Evolutionary conservation across 2,888 invertebrate genomes (phyloP).

Genomic region (Chorisops tibialis): DNA sequence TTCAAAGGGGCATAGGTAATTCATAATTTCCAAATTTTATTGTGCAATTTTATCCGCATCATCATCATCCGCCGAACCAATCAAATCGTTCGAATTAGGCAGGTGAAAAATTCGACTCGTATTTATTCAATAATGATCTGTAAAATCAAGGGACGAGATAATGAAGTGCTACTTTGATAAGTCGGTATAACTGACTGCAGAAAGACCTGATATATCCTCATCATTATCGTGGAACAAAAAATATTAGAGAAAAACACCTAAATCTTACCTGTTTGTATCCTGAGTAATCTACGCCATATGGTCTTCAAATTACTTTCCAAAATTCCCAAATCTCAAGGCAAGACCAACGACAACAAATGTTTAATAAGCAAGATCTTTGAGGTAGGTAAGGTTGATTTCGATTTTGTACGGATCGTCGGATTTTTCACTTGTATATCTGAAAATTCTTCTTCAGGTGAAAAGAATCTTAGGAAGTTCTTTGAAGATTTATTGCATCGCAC

Average conservation of each 20-base stretch:
- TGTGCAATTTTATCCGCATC: neutral
- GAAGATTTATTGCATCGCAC: conserved; percentile 16
- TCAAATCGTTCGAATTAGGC: conserved; percentile 12
- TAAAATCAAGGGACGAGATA: neutral
- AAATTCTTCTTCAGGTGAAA: conserved; percentile 17
- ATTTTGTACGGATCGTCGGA: neutral
- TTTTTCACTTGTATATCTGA: conserved; percentile 20
- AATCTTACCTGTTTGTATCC: neutral
- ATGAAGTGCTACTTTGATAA: conserved; percentile 19
- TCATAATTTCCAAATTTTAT: too few species aligned
- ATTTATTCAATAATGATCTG: conserved; percentile 4
- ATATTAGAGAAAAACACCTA: too few species aligned
- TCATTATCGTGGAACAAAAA: too few species aligned
- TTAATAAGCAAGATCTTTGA: conserved; percentile 4
- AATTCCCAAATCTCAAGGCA: neutral
- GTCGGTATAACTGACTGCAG: conserved; percentile 9
- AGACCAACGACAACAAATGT: neutral
- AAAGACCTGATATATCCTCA: neutral
- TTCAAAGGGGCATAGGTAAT: too few species aligned
- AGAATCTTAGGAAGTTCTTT: neutral
- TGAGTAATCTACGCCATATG: conserved; percentile 20
- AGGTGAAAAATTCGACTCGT: conserved; percentile 11
- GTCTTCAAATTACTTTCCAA: conserved; percentile 13
- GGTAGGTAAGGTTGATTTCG: conserved; percentile 15
- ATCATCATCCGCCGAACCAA: neutral